A percentile compares a stretch with the other conserved stretches of the same genome.
phyloP scores from a whole-genome alignment of 2,113 vertebrate species.

The Ailuropoda melanoleuca region DNA sequence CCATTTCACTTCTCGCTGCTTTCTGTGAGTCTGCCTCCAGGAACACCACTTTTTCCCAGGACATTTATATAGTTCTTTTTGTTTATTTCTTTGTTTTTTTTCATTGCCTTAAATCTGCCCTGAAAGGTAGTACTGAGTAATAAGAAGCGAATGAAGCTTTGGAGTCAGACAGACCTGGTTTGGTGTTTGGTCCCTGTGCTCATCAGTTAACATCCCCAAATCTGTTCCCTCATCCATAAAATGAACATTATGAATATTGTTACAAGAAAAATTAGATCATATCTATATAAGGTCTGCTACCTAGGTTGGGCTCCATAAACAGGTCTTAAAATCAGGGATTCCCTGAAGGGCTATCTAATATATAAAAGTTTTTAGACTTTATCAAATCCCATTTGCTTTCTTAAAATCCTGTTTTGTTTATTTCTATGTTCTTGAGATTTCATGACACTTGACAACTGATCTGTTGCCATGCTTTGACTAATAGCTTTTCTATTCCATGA shows the following conservation, averaged over 20 bases:
- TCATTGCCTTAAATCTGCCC: background rate
- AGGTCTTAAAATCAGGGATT: conserved; percentile 14
- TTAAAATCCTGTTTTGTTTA: conserved; percentile 11
- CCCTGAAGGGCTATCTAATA: background rate
- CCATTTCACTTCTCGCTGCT: background rate
- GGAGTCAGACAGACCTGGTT: background rate
- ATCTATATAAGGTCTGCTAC: background rate
- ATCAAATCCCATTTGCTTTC: background rate
- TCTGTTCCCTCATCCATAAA: background rate
- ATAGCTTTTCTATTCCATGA: background rate
- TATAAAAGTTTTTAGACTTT: background rate
- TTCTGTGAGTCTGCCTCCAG: background rate
- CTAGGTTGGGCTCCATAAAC: background rate
- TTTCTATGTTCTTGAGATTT: background rate
- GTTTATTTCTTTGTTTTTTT: background rate
- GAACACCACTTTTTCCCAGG: background rate
- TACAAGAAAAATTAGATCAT: background rate
- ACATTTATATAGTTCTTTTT: background rate
- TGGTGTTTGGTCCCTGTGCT: background rate
- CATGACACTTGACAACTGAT: background rate
- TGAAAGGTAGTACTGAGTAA: background rate
- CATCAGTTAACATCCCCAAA: background rate
- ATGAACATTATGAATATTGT: background rate
- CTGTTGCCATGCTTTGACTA: background rate
- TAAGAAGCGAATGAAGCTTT: conserved; percentile 7